phyloP scores from a whole-genome alignment of 2,113 vertebrate species.

The Cottus gobio region DNA sequence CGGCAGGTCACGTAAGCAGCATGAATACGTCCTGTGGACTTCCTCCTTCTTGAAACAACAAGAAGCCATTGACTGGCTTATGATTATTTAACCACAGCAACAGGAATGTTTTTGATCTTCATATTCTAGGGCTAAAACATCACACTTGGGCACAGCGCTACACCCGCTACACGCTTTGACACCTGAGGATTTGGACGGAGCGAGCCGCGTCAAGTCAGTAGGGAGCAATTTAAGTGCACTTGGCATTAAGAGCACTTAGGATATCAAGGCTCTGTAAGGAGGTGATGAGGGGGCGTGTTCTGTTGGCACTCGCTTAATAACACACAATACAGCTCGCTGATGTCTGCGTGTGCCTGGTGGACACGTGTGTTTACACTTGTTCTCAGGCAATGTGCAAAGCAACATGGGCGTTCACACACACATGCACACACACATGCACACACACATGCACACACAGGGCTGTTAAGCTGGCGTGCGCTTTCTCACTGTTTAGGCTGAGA shows the following conservation, averaged over 20 bases:
- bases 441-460: conserved; percentile 9
- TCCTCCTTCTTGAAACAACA: background rate
- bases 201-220: conserved; percentile 38
- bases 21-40: background rate
- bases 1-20: background rate
- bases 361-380: conserved; percentile 57
- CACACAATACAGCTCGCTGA: background rate
- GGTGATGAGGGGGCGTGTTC: conserved; percentile 49
- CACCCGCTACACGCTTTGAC: conserved; percentile 43
- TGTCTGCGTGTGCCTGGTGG: conserved; percentile 24
- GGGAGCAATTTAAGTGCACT: conserved; percentile 68
- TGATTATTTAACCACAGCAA: conserved; percentile 1
- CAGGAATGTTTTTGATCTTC: conserved; percentile 21
- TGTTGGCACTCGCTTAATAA: conserved; percentile 48
- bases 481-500: conserved; percentile 30
- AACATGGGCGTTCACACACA: conserved; percentile 22
- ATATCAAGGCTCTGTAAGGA: conserved; percentile 37
- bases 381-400: conserved; percentile 52
- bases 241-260: conserved; percentile 53
- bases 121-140: background rate
- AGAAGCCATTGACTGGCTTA: background rate
- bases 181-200: conserved; percentile 15
- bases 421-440: conserved; percentile 9
- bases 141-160: background rate
- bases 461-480: conserved; percentile 4